Base-by-base conservation (phyloP, 2,888 invertebrate genomes). In the Sinohyriopsis cumingii region DNA sequence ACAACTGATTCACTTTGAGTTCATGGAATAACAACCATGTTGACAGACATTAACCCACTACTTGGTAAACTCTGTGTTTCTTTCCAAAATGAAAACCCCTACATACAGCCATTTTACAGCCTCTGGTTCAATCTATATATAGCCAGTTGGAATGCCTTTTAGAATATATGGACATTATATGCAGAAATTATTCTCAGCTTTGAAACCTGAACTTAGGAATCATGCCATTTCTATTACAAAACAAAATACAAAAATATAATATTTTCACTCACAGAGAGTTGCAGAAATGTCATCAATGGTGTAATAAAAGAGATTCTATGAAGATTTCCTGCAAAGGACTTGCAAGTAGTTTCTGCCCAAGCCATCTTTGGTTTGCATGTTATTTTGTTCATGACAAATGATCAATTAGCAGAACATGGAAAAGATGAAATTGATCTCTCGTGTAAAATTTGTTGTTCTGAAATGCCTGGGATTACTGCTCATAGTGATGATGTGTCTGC, bases 11-110 rank as follows among this genome's bases (percentile, higher is more conserved):
- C 65, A 69, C 24, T 57, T 59, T 63, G 65, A 65, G 55, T 63
- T 63, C 55, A 28, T 63, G 59, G 45, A 6, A 53, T 67, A 22
- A 63, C 63, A n/a, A 7, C 6, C 33, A 15, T 63, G 28, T 24
- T 65, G 55, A 69, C 60, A 53, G 64, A 69, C 25, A 25, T 65
- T 33, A 69, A 59, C 19, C 65, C 69, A n/a, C 55, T 69, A 53
- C 64, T 69, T 12, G 65, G 64, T 6, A 69, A 69, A 59, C 64
- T 69, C 9, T 56, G 68, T 57, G 57, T 68, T 19, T 56, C 55
- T n/a, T 68, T 63, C n/a, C 63, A 55, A 59, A 68, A 63, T 25
- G 56, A 68, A 68, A 33, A n/a, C n/a, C 55, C 57, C 59, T 65
- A 45, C 56, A 65, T 45, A 59, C 64, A 0, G 20, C 69, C 20